These are phyloP conservation scores for Ataeniobius toweri DNA, from an alignment of 2,797 vertebrate genomes.

Conservation along the genomic window DNA sequence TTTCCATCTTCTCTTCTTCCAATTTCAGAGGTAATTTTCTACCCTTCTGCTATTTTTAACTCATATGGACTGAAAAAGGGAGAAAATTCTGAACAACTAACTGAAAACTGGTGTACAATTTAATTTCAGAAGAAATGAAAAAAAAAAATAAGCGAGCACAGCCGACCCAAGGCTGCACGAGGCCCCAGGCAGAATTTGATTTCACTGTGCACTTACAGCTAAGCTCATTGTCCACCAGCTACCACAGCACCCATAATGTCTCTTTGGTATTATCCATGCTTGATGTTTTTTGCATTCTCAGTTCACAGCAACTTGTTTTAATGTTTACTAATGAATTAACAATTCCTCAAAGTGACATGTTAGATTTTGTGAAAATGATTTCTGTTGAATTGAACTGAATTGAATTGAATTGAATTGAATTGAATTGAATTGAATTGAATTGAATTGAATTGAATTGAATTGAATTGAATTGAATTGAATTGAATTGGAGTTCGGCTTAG, in stretches of 20 bases:
- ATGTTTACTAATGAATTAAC: background rate
- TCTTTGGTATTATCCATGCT: background rate
- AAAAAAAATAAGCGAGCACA: background rate
- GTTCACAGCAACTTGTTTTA: background rate
- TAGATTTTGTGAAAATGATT: background rate
- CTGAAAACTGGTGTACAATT: slow-evolving; percentile 6
- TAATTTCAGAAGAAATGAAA: slow-evolving; percentile 13
- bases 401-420: background rate
- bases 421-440: too few species aligned
- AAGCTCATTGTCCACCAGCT: background rate
- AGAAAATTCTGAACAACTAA: slow-evolving; percentile 20
- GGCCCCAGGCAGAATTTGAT: background rate
- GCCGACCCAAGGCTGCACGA: background rate
- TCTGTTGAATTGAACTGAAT: background rate
- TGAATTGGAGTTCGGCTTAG: too few species aligned
- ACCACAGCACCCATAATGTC: background rate
- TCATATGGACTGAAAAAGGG: slow-evolving; percentile 9
- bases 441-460: too few species aligned
- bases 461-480: too few species aligned
- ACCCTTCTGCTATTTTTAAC: slow-evolving; percentile 21
- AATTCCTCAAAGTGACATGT: background rate
- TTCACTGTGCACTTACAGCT: background rate
- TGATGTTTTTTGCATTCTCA: background rate
- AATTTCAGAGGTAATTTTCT: slow-evolving; percentile 24
- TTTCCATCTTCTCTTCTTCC: slow-evolving; percentile 18